Evolutionary conservation across 2,888 invertebrate genomes (phyloP), one percentile per base, ranked within the genome.

Genomic region (Drosophila subquinaria): DNA sequence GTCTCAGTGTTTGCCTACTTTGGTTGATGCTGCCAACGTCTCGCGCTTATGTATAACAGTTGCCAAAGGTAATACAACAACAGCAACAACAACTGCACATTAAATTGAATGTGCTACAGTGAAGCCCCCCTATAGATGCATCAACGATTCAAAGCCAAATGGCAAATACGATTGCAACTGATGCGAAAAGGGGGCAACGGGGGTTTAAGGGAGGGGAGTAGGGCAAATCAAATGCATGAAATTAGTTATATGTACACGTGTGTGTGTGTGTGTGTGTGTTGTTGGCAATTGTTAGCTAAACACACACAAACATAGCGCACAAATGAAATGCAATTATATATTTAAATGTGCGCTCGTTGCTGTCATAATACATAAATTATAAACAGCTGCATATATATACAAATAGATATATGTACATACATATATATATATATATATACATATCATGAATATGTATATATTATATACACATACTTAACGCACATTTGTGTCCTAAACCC

Each of bases 291-390:
- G 35, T 51, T 36, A 35, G 51, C n/a, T 17, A 17, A 56, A 56
- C 30, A 33, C 47, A 59, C 38, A 30, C 40, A n/a, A 30, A 38
- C 10, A n/a, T 27, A 45, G 4, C 9, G 23, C n/a, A 47, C 48
- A 51, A 77, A 72, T 63, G 36, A 53, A 62, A 55, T 65, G 59
- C 66, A 73, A 71, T 77, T 73, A 82, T 80, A 70, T 68, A 81
- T 66, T 66, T 38, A 66, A 51, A 38, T 69, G 51, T 59, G 36
- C 59, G 23, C 51, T 47, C n/a, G 5, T 53, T 20, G 33, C 40
- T 60, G 50, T 60, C 52, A 65, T 35, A 70, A 53, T 71, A 48
- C 43, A 71, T 71, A 53, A 71, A 60, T 64, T 65, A 65, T 65
- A 43, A 64, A 33, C 43, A 70, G 27, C 23, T 42, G 10, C 8